Evolutionary conservation across 1,140 invertebrate species (phyloP).

Genomic region (Agrypnia vestita): DNA sequence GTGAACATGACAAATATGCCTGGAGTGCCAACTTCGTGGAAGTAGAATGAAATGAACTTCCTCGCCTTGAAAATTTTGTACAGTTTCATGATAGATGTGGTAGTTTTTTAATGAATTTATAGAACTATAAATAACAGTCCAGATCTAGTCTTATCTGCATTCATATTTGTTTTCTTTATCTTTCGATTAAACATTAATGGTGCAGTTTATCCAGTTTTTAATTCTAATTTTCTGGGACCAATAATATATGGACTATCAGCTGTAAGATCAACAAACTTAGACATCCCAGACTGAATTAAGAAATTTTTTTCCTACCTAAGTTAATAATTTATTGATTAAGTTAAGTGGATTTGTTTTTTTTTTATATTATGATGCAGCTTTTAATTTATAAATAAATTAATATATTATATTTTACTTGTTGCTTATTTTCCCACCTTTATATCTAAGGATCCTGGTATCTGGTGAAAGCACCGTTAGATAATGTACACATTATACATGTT

Average conservation of each 20-base stretch:
- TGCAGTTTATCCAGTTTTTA: conserved; percentile 38
- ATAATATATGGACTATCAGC: conserved; percentile 7
- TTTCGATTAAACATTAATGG: conserved; percentile 31
- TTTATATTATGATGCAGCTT: conserved; percentile 45
- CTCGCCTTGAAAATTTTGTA: conserved; percentile 15
- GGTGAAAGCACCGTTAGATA: too few relatives aligned
- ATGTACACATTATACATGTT: too few relatives aligned
- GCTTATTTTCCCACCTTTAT: conserved; percentile 2
- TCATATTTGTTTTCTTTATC: conserved; percentile 12
- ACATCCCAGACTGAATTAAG: conserved; percentile 39
- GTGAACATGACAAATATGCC: neutral
- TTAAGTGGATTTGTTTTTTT: conserved; percentile 22
- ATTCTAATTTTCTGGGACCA: conserved; percentile 57
- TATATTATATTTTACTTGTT: conserved; percentile 49
- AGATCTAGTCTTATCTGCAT: conserved; percentile 47
- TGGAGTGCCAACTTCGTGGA: conserved; percentile 9
- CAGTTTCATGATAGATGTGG: conserved; percentile 7
- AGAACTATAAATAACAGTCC: conserved; percentile 8
- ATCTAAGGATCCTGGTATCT: neutral
- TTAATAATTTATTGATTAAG: conserved; percentile 53
- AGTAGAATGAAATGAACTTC: conserved; percentile 8
- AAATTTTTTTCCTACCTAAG: conserved; percentile 17
- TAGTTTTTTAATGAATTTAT: conserved; percentile 33
- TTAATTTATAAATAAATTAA: conserved; percentile 59
- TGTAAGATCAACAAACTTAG: conserved; percentile 20